Conservation (phyloP, 2,113 vertebrate genomes). For the Mustela nigripes region DNA sequence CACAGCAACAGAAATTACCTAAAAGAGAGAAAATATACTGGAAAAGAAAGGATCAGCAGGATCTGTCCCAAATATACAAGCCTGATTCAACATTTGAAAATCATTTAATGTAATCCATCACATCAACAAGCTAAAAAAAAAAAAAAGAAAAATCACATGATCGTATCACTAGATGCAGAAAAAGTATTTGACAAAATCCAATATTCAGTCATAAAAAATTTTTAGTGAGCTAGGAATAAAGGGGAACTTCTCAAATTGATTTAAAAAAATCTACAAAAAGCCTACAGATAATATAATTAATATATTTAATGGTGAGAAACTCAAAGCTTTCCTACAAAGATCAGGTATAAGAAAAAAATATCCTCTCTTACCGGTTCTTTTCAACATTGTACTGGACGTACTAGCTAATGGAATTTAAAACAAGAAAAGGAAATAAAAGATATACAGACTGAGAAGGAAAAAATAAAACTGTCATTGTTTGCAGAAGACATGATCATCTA, state of each 20-base stretch:
- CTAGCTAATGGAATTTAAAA: not conserved
- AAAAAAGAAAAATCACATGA: not conserved
- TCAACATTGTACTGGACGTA: not conserved
- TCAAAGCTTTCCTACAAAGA: not conserved
- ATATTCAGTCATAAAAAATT: not conserved
- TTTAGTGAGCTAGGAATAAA: not conserved
- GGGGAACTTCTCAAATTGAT: not conserved
- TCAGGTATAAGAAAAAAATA: not conserved
- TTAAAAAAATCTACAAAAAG: not conserved
- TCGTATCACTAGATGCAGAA: not conserved
- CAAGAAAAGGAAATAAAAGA: not conserved
- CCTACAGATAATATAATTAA: not conserved
- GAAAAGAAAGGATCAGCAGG: too few relatives aligned
- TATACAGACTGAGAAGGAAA: not conserved
- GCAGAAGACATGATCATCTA: not conserved
- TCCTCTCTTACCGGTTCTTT: not conserved
- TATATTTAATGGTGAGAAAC: not conserved
- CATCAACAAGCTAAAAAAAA: not conserved
- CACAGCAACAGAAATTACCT: not conserved
- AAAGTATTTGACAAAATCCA: not conserved
- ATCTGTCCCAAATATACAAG: not conserved
- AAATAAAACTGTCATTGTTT: not conserved
- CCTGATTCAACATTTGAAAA: not conserved
- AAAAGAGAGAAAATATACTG: too few relatives aligned
- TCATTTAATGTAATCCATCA: not conserved